Evolutionary conservation across 2,888 invertebrate species (phyloP), one percentile per base, ranked within the genome.

Genomic region (Macrosoma leucophasiata): DNA sequence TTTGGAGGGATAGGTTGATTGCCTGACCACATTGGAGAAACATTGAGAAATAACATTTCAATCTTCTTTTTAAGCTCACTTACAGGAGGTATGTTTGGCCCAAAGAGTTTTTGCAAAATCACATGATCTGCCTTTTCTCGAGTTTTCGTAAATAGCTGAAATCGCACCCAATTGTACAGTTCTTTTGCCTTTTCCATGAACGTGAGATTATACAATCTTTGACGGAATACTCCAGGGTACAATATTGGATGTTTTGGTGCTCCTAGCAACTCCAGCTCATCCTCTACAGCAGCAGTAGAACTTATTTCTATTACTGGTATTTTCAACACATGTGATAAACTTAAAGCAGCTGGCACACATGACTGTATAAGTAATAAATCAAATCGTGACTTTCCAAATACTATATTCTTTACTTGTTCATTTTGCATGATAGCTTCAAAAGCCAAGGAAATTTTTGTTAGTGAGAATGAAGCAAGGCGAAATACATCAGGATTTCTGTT

Each of bases 351-450:
- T 32, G 42, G 37, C 0, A 44, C 12, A 15, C 24, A 47, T 1
- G 60, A 56, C 55, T 72, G 69, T 7, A 52, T 1, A 0, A 71
- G 3, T 0, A 72, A 1, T 6, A 73, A 35, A 51, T 73, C 63
- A 43, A 58, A 46, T 4, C 39, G 36, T 9, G 45, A 21, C 4
- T 39, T 38, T 29, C 46, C 41, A n/a, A 43, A 31, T 0, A 66
- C 34, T 0, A 68, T 19, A 1, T 50, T 33, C 34, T 55, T 43
- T 1, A 66, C 33, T 42, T 55, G 43, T 11, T 43, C 28, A 1
- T 35, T 34, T 5, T 45, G 25, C 0, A 59, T 2, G 33, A 58
- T 54, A 3, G 7, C 24, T 20, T 58, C 50, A 6, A 60, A 20
- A 8, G 37, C 36, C 11, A 12, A 26, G 8, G 13, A 46, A 7